Evolutionary conservation across 1,140 invertebrate genomes (phyloP).

Genomic region (Lysiphlebus fabarum): DNA sequence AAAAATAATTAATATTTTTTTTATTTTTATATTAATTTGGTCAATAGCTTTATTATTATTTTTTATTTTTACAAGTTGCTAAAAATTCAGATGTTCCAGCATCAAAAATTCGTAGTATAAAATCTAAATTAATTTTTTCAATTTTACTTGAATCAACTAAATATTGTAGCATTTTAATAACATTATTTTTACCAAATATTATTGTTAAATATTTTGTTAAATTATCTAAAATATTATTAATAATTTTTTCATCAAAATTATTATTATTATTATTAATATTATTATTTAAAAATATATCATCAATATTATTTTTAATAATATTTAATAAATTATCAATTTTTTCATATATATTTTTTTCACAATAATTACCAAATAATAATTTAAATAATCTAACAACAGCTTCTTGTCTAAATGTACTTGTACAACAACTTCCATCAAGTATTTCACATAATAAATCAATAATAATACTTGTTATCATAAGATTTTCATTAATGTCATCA

Average conservation of each 20-base stretch:
- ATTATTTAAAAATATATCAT: slow-evolving; percentile 24
- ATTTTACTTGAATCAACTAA: slow-evolving; percentile 33
- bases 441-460: slow-evolving; percentile 47
- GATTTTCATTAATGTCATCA: slow-evolving; percentile 45
- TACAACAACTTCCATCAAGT: slow-evolving; percentile 42
- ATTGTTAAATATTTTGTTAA: slow-evolving; percentile 31
- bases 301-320: slow-evolving; percentile 19
- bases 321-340: slow-evolving; percentile 25
- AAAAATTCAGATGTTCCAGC: slow-evolving; percentile 39
- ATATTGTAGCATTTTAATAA: slow-evolving; percentile 31
- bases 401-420: slow-evolving; percentile 44
- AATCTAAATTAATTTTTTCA: slow-evolving; percentile 38
- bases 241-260: slow-evolving; percentile 26
- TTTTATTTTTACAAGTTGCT: slow-evolving; percentile 29
- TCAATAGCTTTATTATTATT: no score
- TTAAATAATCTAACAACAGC: slow-evolving; percentile 46
- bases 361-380: slow-evolving; percentile 42
- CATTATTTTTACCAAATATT: slow-evolving; percentile 36
- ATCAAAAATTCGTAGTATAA: slow-evolving; percentile 39
- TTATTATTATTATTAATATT: background rate
- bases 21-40: no score
- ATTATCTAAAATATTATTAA: slow-evolving; percentile 27
- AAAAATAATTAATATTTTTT: no score
- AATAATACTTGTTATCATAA: slow-evolving; percentile 41
- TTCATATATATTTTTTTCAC: slow-evolving; percentile 44